Evolutionary conservation across 2,113 vertebrate genomes (phyloP).

Genomic region (Embiotoca jacksoni): DNA sequence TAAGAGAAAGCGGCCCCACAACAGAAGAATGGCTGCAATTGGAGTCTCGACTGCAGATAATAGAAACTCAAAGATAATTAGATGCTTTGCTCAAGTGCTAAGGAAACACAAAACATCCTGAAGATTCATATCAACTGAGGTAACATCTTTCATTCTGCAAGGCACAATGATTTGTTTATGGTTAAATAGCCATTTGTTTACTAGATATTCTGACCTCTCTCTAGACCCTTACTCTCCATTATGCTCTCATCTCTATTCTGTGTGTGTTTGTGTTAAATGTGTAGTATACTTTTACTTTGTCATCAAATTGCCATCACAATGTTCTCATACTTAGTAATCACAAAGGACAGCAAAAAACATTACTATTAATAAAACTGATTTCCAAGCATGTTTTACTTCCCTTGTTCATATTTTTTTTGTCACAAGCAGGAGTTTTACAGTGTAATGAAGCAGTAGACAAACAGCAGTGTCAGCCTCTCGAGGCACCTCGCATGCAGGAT

Average conservation of each 20-base stretch:
- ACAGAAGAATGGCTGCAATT: not conserved
- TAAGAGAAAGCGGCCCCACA: not conserved
- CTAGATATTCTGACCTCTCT: slow-evolving; percentile 63
- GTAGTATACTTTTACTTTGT: not conserved
- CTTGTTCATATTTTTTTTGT: slow-evolving; percentile 36
- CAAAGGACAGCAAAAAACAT: slow-evolving; percentile 8
- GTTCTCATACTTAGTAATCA: not conserved
- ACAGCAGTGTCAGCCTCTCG: slow-evolving; percentile 70
- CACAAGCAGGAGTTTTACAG: slow-evolving; percentile 9
- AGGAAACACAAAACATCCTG: slow-evolving; percentile 35
- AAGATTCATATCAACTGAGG: slow-evolving; percentile 55
- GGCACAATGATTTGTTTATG: slow-evolving; percentile 68
- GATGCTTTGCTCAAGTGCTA: slow-evolving; percentile 26
- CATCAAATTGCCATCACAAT: slow-evolving; percentile 19
- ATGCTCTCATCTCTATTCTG: slow-evolving; percentile 3
- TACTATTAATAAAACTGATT: slow-evolving; percentile 52
- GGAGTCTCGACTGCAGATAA: slow-evolving; percentile 4
- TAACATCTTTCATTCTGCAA: slow-evolving; percentile 48
- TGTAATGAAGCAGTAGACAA: slow-evolving; percentile 54
- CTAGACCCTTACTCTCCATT: slow-evolving; percentile 50
- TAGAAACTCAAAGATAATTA: slow-evolving; percentile 2
- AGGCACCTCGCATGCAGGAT: slow-evolving; percentile 53
- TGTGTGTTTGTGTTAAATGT: not conserved
- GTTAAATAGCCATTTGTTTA: slow-evolving; percentile 72
- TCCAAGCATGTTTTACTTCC: slow-evolving; percentile 73